Evolutionary conservation across 1,140 invertebrate genomes (phyloP).

Genomic region (Tyrophagus putrescentiae): DNA sequence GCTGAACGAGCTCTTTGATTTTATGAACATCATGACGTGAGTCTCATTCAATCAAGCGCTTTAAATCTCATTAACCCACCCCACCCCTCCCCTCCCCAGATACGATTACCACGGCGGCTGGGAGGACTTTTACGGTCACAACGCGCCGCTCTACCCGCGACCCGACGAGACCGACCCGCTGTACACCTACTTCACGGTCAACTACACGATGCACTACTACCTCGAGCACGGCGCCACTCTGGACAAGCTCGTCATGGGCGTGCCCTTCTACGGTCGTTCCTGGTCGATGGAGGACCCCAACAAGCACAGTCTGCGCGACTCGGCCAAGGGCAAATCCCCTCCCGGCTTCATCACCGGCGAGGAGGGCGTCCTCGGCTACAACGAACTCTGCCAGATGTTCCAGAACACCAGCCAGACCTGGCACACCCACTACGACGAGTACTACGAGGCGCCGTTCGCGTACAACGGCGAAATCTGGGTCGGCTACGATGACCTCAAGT

Average conservation of each 20-base stretch:
- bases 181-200: conserved; percentile 40
- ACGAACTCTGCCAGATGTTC: conserved; percentile 27
- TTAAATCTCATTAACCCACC: no score
- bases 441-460: conserved; percentile 31
- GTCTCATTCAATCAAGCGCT: no score
- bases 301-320: conserved; percentile 60
- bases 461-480: conserved; percentile 64
- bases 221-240: conserved; percentile 53
- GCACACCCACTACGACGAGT: not conserved
- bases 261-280: conserved; percentile 49
- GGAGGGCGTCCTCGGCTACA: conserved; percentile 34
- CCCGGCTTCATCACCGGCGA: conserved; percentile 46
- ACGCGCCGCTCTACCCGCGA: conserved; percentile 34
- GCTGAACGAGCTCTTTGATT: conserved; percentile 53
- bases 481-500: conserved; percentile 55
- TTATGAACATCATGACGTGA: conserved; percentile 71
- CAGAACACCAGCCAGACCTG: not conserved
- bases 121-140: conserved; percentile 45
- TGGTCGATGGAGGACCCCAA: conserved; percentile 57
- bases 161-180: conserved; percentile 23
- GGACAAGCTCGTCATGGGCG: conserved; percentile 60
- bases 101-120: conserved; percentile 78
- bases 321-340: conserved; percentile 61
- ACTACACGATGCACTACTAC: conserved; percentile 36
- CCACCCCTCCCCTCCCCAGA: no score